phyloP scores from a whole-genome alignment of 2,113 vertebrate species.

The Antechinus flavipes region DNA sequence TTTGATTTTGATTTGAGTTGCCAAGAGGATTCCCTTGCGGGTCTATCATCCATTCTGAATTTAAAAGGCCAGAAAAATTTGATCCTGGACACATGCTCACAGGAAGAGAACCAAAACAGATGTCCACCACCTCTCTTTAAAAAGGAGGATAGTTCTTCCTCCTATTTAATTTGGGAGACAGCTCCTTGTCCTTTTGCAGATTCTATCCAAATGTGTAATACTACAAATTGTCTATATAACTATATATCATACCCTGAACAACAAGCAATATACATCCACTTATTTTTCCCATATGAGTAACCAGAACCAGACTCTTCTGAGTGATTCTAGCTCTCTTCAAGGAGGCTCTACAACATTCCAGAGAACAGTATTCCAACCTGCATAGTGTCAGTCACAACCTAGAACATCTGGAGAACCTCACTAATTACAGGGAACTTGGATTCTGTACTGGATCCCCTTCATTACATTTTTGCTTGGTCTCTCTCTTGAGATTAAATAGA shows the following conservation, averaged over 20 bases:
- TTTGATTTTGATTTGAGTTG: conserved; percentile 85
- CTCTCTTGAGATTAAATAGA: not conserved
- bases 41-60: conserved; percentile 71
- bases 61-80: conserved; percentile 78
- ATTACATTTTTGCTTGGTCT: not conserved
- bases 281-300: not conserved
- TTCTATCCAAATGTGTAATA: not conserved
- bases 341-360: not conserved
- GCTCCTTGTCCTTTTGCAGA: not conserved
- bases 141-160: conserved; percentile 57
- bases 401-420: not conserved
- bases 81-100: conserved; percentile 72
- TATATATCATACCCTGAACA: not conserved
- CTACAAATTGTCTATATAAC: not conserved
- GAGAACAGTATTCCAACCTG: not conserved
- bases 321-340: not conserved
- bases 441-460: not conserved
- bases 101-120: conserved; percentile 80
- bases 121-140: conserved; percentile 44
- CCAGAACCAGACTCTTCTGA: not conserved
- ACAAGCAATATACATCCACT: not conserved
- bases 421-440: not conserved
- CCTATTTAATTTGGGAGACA: not conserved
- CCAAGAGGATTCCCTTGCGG: conserved; percentile 75
- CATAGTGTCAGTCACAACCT: not conserved